These are phyloP conservation scores for Cirrhinus mrigala DNA, from an alignment of 2,797 vertebrate species.

Conservation along the genomic window DNA sequence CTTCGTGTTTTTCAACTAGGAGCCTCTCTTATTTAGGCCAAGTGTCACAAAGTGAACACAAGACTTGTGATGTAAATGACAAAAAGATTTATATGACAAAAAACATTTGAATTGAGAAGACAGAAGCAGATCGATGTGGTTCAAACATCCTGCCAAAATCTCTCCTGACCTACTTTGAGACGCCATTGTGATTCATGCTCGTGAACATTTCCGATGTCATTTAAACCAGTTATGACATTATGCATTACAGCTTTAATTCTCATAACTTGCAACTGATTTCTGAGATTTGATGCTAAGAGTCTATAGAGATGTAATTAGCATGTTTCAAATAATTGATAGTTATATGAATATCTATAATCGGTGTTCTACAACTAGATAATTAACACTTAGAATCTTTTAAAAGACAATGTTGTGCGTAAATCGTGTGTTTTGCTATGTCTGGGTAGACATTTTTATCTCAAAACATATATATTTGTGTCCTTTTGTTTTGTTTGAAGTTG, in stretches of 20 bases:
- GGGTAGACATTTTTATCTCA: neutral
- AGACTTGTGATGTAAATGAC: neutral
- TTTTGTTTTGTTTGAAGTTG: constrained; percentile 76
- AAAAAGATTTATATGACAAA: neutral
- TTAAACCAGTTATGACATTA: neutral
- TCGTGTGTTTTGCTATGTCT: neutral
- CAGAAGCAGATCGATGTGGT: neutral
- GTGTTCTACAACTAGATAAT: neutral
- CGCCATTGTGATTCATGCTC: neutral
- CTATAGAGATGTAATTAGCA: neutral
- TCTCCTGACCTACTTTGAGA: constrained; percentile 47
- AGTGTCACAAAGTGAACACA: neutral
- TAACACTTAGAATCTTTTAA: neutral
- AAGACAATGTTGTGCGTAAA: neutral
- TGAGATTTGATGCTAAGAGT: neutral
- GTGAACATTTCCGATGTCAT: neutral
- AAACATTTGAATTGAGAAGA: neutral
- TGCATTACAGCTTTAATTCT: neutral
- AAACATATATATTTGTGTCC: constrained; percentile 6
- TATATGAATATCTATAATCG: neutral
- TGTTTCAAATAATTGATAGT: neutral
- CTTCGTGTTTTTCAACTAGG: neutral
- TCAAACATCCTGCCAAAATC: constrained; percentile 48
- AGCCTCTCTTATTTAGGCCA: neutral
- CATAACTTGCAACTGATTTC: neutral